Conservation (phyloP, 2,113 vertebrate genomes). For the Panthera leo region DNA sequence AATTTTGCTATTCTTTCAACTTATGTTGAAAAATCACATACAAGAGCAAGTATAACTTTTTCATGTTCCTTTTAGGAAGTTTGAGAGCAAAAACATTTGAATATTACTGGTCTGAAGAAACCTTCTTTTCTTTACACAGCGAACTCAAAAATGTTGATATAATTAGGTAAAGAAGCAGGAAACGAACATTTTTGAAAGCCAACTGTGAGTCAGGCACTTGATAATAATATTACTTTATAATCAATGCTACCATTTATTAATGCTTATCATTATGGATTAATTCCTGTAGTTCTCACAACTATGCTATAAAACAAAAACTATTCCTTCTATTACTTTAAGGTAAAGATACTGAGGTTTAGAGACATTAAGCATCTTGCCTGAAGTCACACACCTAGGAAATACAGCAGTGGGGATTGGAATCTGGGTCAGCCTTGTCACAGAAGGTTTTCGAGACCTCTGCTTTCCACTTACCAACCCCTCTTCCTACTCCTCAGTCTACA, state of each 20-base stretch:
- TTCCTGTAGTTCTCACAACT: neutral
- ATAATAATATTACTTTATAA: neutral
- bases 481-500: neutral
- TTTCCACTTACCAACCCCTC: neutral
- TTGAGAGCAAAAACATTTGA: neutral
- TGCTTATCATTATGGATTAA: neutral
- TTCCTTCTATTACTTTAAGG: neutral
- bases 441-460: neutral
- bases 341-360: neutral
- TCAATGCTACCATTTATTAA: neutral
- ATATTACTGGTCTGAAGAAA: neutral
- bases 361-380: neutral
- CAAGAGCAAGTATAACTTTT: neutral
- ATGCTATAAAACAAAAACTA: neutral
- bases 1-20: neutral
- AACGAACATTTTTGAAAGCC: neutral
- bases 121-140: neutral
- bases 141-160: neutral
- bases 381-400: neutral
- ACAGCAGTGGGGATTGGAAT: neutral
- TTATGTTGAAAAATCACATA: neutral
- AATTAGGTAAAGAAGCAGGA: neutral
- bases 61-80: neutral
- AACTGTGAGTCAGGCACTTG: neutral
- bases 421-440: neutral